Base-by-base conservation (phyloP, 2,888 invertebrate species). In the Conomelus anceps region DNA sequence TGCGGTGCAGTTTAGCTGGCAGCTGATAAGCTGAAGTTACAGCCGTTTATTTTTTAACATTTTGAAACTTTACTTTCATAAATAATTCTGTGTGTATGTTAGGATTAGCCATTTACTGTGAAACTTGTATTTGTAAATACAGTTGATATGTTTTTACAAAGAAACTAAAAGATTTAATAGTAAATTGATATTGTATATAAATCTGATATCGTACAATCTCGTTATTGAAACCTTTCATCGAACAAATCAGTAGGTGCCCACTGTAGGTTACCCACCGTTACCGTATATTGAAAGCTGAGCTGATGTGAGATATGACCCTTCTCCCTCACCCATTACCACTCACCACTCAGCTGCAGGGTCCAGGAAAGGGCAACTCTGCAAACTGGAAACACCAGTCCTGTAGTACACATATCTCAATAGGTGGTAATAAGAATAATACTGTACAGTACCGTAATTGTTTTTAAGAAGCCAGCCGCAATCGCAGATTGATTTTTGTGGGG, bases 71-170 rank as follows among this genome's bases (percentile, higher is more conserved):
- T 63, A 63, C 63, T 63, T 63, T 63, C 63, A 63, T 63, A 63
- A 63, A 63, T 63, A 23, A 86, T 86, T 86, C 86, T 86, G 86
- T 86, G 24, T 86, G 86, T 86, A 86, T 86, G 86, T 86, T 86
- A 86, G 86, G n/a, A 26, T 86, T 26, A 24, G 29, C 24, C 3
- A 23, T 86, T 24, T 86, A 86, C 29, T 86, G 29, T 9, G 22
- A 29, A 22, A 86, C 22, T 23, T 23, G 29, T 86, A 86, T 23
- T 26, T 86, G 29, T 23, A 85, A 23, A 85, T 85, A 85, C 85
- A 63, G 63, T 63, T 63, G 63, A 63, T 63, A 63, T 63, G 63
- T 63, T 63, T 63, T 63, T 63, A 63, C 63, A 63, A 63, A 63
- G n/a, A 63, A 63, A 63, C 63, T 63, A 63, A 63, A 63, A 63